Evolutionary conservation across 2,888 invertebrate species (phyloP).

Genomic region (Argynnis bischoffii): DNA sequence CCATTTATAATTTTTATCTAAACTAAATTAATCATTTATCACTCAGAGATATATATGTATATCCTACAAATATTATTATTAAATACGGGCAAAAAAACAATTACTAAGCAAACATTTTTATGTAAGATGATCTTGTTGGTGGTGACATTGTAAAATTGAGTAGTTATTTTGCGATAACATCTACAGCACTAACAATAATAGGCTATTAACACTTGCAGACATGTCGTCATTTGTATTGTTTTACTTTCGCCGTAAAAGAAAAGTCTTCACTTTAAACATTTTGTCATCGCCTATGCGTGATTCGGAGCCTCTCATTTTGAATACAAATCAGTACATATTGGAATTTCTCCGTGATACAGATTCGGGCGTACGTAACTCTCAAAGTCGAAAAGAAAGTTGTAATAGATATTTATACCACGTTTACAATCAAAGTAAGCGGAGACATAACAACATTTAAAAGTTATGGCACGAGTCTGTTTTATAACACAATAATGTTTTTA

Average conservation of each 20-base stretch:
- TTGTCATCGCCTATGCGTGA: constrained; percentile 60
- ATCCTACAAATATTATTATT: too few species aligned
- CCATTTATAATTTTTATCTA: too few species aligned
- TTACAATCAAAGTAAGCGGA: constrained; percentile 36
- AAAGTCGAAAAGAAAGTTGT: constrained; percentile 68
- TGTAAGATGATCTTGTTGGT: too few species aligned
- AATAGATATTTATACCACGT: constrained; percentile 45
- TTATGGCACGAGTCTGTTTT: constrained; percentile 18
- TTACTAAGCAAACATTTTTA: too few species aligned
- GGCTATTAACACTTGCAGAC: constrained; percentile 26
- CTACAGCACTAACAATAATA: constrained; percentile 14
- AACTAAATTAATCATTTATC: too few species aligned
- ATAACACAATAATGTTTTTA: not conserved
- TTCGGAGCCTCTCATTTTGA: constrained; percentile 59
- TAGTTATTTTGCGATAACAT: constrained; percentile 3
- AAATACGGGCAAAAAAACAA: too few species aligned
- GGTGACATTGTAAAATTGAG: not conserved
- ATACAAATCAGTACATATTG: constrained; percentile 67
- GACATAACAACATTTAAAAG: constrained; percentile 33
- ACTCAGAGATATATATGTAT: too few species aligned
- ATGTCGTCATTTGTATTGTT: constrained; percentile 47
- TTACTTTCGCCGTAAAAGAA: constrained; percentile 55
- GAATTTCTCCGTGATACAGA: constrained; percentile 72
- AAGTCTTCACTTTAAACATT: constrained; percentile 53
- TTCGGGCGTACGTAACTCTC: constrained; percentile 57